Conservation (phyloP, 2,113 vertebrate species). For the Macquaria ambigua region DNA sequence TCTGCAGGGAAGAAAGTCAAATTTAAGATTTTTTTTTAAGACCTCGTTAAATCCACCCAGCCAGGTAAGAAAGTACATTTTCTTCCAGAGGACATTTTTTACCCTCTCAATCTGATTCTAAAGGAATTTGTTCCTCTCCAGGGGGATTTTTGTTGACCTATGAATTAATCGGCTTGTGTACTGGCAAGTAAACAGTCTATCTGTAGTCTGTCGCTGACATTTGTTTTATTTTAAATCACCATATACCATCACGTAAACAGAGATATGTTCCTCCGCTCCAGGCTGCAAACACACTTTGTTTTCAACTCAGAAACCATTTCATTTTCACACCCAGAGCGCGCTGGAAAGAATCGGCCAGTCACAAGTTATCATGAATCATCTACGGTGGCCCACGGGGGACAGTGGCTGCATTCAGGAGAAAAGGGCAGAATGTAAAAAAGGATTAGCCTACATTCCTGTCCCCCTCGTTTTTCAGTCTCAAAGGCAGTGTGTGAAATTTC, state of each 20-base stretch:
- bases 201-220: constrained; percentile 40
- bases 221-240: constrained; percentile 41
- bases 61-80: constrained; percentile 41
- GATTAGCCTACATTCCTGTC: not conserved
- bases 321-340: constrained; percentile 34
- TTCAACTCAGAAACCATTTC: constrained; percentile 51
- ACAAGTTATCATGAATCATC: constrained; percentile 50
- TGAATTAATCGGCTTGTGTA: constrained; percentile 39
- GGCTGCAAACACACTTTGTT: constrained; percentile 30
- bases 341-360: constrained; percentile 47
- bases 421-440: constrained; percentile 47
- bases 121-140: not conserved
- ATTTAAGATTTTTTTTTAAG: constrained; percentile 32
- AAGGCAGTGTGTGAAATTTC: constrained; percentile 16
- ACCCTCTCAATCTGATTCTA: constrained; percentile 18
- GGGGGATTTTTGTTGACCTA: constrained; percentile 35
- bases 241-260: constrained; percentile 27
- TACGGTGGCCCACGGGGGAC: constrained; percentile 49
- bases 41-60: constrained; percentile 25
- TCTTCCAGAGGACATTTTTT: constrained; percentile 38
- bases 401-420: constrained; percentile 41
- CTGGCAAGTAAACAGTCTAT: constrained; percentile 15
- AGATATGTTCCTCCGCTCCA: not conserved
- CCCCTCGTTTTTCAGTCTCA: not conserved
- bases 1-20: constrained; percentile 46